Percentiles rank a stretch among this genome's conserved stretches.
phyloP scores from a whole-genome alignment of 2,113 vertebrate species.

The Lonchura striata region DNA sequence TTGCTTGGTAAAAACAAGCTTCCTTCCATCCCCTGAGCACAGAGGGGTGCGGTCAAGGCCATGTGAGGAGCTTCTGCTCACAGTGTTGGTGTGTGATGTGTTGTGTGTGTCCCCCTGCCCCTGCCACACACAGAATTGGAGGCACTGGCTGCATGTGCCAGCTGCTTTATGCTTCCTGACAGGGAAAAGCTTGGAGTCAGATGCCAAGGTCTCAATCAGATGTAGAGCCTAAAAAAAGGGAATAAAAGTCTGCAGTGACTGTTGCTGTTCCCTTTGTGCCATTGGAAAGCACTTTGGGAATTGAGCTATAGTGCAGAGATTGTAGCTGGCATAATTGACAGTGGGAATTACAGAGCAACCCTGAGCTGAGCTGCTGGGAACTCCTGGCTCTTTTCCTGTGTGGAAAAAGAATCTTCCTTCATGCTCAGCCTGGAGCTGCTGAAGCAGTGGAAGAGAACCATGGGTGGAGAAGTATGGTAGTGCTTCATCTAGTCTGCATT shows the following conservation, averaged over 20 bases:
- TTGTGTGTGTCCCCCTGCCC: neutral
- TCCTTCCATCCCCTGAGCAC: neutral
- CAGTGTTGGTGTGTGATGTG: neutral
- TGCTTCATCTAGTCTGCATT: neutral
- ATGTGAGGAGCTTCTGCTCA: neutral
- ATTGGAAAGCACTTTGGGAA: neutral
- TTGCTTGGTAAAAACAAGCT: neutral
- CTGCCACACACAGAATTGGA: neutral
- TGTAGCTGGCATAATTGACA: neutral
- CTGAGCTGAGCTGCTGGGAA: neutral
- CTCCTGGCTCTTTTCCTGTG: neutral
- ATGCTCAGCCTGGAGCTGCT: neutral
- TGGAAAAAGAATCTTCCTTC: neutral
- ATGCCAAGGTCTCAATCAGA: neutral
- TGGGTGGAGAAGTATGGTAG: neutral
- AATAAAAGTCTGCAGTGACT: neutral
- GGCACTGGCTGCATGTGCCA: neutral
- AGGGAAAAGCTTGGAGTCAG: neutral
- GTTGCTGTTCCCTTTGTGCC: neutral
- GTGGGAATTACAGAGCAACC: neutral
- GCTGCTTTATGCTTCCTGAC: neutral
- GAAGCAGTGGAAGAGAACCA: neutral
- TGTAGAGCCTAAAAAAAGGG: neutral
- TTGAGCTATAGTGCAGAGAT: neutral
- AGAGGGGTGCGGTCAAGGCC: neutral